A percentile compares a stretch with the other conserved stretches of the same genome.
Conservation (phyloP, 1,140 invertebrate species). For the Drosophila parvula region DNA sequence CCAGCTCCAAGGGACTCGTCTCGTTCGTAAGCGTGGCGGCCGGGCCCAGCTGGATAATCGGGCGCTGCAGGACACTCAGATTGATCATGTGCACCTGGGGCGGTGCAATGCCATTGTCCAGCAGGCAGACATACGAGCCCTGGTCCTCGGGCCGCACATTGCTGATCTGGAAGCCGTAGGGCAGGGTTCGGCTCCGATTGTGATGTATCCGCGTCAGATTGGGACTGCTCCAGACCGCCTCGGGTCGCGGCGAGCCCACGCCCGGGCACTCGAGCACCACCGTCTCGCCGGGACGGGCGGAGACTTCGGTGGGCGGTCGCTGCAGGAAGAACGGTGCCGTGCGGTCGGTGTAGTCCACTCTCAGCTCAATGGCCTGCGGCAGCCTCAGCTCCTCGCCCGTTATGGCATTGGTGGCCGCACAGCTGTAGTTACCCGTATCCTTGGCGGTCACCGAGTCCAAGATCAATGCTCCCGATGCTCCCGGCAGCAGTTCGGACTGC, state of each 20-base stretch:
- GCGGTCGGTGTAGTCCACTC: conserved; percentile 82
- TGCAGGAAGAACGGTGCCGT: conserved; percentile 85
- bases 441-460: conserved; percentile 85
- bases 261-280: conserved; percentile 88
- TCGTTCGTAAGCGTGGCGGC: conserved; percentile 87
- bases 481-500: conserved; percentile 68
- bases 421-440: conserved; percentile 86
- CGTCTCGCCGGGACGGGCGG: conserved; percentile 85
- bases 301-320: conserved; percentile 84
- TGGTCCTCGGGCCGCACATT: conserved; percentile 87
- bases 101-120: conserved; percentile 84
- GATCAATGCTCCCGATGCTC: conserved; percentile 84
- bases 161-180: conserved; percentile 87
- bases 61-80: conserved; percentile 86
- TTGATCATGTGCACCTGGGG: conserved; percentile 84
- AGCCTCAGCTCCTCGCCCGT: conserved; percentile 84
- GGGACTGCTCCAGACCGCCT: conserved; percentile 86
- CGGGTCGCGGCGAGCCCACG: conserved; percentile 86
- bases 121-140: conserved; percentile 89
- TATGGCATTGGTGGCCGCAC: conserved; percentile 86
- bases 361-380: conserved; percentile 84
- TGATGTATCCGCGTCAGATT: conserved; percentile 83
- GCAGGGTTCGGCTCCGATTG: conserved; percentile 79
- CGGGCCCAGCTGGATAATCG: conserved; percentile 86
- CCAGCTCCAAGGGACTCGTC: conserved; percentile 87